These are phyloP conservation scores for Digitonthophagus gazella DNA, from an alignment of 2,888 invertebrate genomes.

Conservation along the genomic window DNA sequence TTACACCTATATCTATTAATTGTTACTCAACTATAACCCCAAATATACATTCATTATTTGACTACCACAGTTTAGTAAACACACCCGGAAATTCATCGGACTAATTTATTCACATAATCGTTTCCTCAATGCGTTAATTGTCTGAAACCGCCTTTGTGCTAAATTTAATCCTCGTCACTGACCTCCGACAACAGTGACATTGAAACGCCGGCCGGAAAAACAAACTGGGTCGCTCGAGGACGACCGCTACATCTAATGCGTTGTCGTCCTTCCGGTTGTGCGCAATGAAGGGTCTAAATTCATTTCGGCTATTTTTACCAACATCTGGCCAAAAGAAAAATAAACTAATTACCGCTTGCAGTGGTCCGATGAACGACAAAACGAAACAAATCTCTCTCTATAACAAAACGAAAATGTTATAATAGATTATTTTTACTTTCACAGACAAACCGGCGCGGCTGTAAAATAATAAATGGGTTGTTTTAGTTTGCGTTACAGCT, in stretches of 20 bases:
- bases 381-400: too few relatives aligned
- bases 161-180: slow-evolving; percentile 2
- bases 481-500: not conserved
- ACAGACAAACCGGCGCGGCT: not conserved
- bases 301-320: not conserved
- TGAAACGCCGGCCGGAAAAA: not conserved
- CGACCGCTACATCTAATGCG: not conserved
- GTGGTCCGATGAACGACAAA: too few relatives aligned
- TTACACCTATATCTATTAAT: too few relatives aligned
- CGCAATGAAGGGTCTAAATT: not conserved
- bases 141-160: not conserved
- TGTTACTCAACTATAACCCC: too few relatives aligned
- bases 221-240: not conserved
- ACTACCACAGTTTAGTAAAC: too few relatives aligned
- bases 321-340: not conserved
- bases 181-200: slow-evolving; percentile 10
- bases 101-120: too few relatives aligned
- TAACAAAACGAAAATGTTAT: too few relatives aligned
- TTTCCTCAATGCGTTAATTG: too few relatives aligned
- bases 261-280: not conserved
- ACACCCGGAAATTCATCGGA: too few relatives aligned
- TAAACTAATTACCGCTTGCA: too few relatives aligned
- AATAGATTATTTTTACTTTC: not conserved
- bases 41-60: too few relatives aligned
- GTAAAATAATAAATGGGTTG: not conserved